Evolutionary conservation across 2,888 invertebrate species (phyloP).

Genomic region (Orthosia cruda): DNA sequence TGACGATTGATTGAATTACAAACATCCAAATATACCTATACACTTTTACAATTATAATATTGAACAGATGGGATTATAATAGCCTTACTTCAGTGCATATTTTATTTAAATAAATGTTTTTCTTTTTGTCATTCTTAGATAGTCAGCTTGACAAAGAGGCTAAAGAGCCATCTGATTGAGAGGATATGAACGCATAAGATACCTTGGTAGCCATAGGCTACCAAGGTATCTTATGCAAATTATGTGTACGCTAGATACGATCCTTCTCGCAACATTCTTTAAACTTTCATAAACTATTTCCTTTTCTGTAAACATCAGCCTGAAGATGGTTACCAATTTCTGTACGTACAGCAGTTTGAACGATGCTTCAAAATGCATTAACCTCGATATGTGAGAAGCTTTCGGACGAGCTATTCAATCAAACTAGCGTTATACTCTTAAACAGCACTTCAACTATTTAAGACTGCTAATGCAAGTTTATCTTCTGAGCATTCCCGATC

Average conservation of each 20-base stretch:
- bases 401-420: conserved; percentile 43
- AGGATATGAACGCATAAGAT: background rate
- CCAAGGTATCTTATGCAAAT: background rate
- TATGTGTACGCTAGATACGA: background rate
- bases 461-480: background rate
- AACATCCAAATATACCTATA: too few relatives aligned
- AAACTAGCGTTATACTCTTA: conserved; percentile 46
- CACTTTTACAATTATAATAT: too few relatives aligned
- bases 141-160: too few relatives aligned
- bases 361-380: conserved; percentile 59
- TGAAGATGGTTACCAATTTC: conserved; percentile 6
- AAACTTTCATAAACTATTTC: conserved; percentile 11
- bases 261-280: background rate
- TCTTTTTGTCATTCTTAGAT: too few relatives aligned
- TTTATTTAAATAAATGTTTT: background rate
- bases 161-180: background rate
- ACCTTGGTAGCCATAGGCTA: too few relatives aligned
- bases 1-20: too few relatives aligned
- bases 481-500: background rate
- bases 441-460: conserved; percentile 24
- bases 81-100: too few relatives aligned
- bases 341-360: conserved; percentile 40
- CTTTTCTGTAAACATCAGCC: conserved; percentile 14
- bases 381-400: conserved; percentile 36
- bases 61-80: too few relatives aligned